Percentiles rank a stretch among this genome's conserved stretches.
These are phyloP conservation scores for Oceanites oceanicus DNA, from an alignment of 2,113 vertebrate species.

Conservation along the genomic window DNA sequence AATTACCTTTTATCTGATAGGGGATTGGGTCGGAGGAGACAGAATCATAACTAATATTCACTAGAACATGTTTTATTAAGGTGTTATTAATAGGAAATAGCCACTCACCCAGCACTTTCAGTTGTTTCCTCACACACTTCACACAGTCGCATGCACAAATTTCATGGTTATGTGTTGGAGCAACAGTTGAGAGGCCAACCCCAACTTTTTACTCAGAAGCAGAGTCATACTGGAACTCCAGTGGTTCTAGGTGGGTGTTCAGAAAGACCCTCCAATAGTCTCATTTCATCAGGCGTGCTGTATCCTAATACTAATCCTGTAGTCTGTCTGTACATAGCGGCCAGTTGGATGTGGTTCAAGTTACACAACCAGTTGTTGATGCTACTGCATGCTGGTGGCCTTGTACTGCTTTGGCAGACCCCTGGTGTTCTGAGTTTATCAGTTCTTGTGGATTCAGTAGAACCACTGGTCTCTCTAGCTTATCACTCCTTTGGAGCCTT, in stretches of 20 bases:
- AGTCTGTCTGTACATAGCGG: fast-evolving
- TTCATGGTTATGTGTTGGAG: not conserved
- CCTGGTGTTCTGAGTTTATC: not conserved
- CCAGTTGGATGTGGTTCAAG: not conserved
- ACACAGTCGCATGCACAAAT: not conserved
- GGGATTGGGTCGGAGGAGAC: not conserved
- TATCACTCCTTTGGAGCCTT: not conserved
- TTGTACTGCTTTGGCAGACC: not conserved
- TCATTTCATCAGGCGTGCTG: not conserved
- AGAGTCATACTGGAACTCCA: not conserved
- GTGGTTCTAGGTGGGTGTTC: not conserved
- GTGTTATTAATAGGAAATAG: not conserved
- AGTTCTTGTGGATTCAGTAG: not conserved
- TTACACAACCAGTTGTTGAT: not conserved
- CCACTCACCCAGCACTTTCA: not conserved
- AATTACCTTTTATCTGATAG: not conserved
- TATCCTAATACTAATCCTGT: too few relatives aligned
- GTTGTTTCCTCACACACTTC: not conserved
- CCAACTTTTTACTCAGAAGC: not conserved
- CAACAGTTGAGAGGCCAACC: not conserved
- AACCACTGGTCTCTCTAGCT: not conserved
- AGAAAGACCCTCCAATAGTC: not conserved
- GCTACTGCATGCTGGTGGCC: not conserved
- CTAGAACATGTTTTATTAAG: not conserved
- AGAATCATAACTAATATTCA: not conserved